Base-by-base conservation (phyloP, 23 tunicate species). In the Clavelina lepadiformis region DNA sequence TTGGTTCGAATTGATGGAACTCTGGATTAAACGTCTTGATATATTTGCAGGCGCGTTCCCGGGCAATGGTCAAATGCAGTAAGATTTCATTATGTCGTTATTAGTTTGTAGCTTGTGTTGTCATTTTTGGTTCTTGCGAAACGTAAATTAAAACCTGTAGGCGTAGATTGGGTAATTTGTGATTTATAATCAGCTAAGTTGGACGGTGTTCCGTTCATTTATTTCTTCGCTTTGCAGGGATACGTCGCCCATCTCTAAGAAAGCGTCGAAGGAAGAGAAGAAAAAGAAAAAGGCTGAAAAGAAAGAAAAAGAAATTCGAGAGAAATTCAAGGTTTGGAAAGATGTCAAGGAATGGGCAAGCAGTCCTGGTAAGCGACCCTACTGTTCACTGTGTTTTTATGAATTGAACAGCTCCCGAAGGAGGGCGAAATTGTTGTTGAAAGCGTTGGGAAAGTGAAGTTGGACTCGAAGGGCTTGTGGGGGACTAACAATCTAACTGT, bases 241-340 rank as follows among this genome's bases (percentile, higher is more conserved):
- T n/a, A n/a, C n/a, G n/a, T n/a, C 78, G 13, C 44, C 49, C 15
- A 53, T 31, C 13, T 47, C 58, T 5, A 35, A 75, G 21, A 28
- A 36, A 44, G 56, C 51, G 22, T 41, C 37, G 31, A 38, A 81
- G 32, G 79, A 73, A 47, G 88, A 81, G 38, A 81, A 73, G 34
- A 51, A 37, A 32, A 84, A 54, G 63, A 84, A 76, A 45, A 73
- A 70, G 27, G 0, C 38, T 23, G 76, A 82, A 15, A 84, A 84
- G 38, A 84, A 76, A 69, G 93, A 84, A 46, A 84, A 84, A 52
- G 83, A 68, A 6, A 84, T 76, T 31, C 51, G 83, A 53, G 77
- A 84, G 44, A 84, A 84, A 62, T 84, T 76, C 52, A 58, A 61
- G 55, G 93, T 84, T 35, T 6, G 76, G 24, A 64, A 25, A 18